Evolutionary conservation across 2,888 invertebrate species (phyloP), one percentile per base, ranked within the genome.

Genomic region (Idaea dimidiata): DNA sequence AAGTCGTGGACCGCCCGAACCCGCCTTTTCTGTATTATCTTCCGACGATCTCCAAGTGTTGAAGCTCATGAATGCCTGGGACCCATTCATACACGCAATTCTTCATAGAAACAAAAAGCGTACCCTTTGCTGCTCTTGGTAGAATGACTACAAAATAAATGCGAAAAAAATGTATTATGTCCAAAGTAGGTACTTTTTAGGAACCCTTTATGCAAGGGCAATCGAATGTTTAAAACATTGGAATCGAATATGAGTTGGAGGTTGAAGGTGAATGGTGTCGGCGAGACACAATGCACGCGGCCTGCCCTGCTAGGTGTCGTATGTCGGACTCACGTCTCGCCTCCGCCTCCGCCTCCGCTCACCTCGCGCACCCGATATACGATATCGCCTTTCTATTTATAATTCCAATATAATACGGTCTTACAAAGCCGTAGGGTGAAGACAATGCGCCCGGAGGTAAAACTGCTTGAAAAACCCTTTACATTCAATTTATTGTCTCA

Each of bases 161-260:
- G 80, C 79, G 74, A 77, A 86, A 89, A 88, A 86, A 67, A 72
- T 78, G 82, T 82, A 83, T 85, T 86, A 81, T 86, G 81, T 77
- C 43, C 14, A 33, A 43, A 43, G 43, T 43, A 43, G 43, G 79
- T 79, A 82, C 82, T 89, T 86, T 88, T 91, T 89, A 87, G 91
- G 88, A 89, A 91, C 89, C 89, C 86, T 90, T 91, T 89, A 87
- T 84, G 83, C 78, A 82, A 86, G 82, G 91, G 92, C 89, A 92
- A 92, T 92, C 92, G 92, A 91, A 92, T 89, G 84, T 87, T 88
- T 91, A 89, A 90, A 91, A 90, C 90, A 90, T 87, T 88, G 89
- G 86, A 87, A 91, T 89, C 83, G 87, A 89, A 90, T 88, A 86
- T 82, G 84, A 83, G 84, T 77, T 72, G 76, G 78, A 73, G 79